These are phyloP conservation scores for Pissodes strobi DNA, from an alignment of 1,140 invertebrate species.

Conservation along the genomic window DNA sequence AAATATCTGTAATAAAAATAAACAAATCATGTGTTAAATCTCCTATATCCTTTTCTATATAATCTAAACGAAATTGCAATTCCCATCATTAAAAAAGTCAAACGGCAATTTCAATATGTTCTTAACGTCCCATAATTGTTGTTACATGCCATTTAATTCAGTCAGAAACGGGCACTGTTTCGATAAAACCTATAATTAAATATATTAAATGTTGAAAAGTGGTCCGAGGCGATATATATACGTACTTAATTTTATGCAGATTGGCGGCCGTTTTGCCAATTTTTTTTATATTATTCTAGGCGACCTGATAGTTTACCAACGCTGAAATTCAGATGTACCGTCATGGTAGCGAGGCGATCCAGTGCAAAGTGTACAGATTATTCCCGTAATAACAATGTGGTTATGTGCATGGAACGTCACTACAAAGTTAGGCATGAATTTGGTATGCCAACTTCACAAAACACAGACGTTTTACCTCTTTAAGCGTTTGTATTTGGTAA, in stretches of 20 bases:
- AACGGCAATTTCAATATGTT: conserved; percentile 1
- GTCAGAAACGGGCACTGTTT: conserved; percentile 8
- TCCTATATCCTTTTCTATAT: neutral
- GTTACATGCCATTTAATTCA: conserved; percentile 18
- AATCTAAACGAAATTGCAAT: neutral
- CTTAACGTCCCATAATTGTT: conserved; percentile 18
- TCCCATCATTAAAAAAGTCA: neutral
- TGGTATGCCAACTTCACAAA: too few relatives aligned
- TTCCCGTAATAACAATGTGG: too few relatives aligned
- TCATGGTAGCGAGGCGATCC: too few relatives aligned
- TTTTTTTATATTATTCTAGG: conserved; percentile 13
- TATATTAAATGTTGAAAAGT: conserved; percentile 21
- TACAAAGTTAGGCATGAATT: too few relatives aligned
- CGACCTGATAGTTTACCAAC: neutral
- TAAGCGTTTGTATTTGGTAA: too few relatives aligned
- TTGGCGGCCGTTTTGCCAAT: conserved; percentile 10
- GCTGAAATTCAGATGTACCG: neutral
- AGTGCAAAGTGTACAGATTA: too few relatives aligned
- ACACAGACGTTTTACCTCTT: too few relatives aligned
- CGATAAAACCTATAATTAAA: conserved; percentile 22
- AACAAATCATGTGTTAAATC: conserved; percentile 9
- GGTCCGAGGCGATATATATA: conserved; percentile 11
- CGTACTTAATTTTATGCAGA: conserved; percentile 13
- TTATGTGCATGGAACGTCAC: too few relatives aligned
- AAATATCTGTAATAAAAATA: conserved; percentile 11